Percentiles rank a stretch among this genome's conserved stretches.
phyloP scores from a whole-genome alignment of 2,888 invertebrate species.

The Bembecia ichneumoniformis region DNA sequence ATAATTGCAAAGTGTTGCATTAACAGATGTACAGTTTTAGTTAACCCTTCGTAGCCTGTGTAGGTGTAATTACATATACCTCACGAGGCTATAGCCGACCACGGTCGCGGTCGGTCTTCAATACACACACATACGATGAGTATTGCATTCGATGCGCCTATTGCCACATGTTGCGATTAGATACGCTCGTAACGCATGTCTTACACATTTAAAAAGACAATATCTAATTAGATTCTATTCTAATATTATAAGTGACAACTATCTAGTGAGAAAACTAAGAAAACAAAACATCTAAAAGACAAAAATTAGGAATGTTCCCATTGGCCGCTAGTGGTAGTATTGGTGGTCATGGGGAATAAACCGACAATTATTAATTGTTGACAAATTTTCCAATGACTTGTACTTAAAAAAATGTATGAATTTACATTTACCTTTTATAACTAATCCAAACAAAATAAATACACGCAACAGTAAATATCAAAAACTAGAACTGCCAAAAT shows the following conservation, averaged over 20 bases:
- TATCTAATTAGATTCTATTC: background rate
- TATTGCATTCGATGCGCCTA: constrained; percentile 3
- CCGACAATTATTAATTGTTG: too few species aligned
- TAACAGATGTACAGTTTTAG: constrained; percentile 6
- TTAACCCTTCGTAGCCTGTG: constrained; percentile 8
- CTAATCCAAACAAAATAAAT: too few species aligned
- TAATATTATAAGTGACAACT: background rate
- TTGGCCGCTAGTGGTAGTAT: too few species aligned
- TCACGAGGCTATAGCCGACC: constrained; percentile 9
- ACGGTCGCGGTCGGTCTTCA: constrained; percentile 2
- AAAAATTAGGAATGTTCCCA: too few species aligned
- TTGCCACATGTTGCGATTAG: constrained; percentile 11
- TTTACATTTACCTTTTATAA: too few species aligned
- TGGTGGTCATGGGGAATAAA: too few species aligned
- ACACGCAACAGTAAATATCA: too few species aligned
- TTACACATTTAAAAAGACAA: constrained; percentile 9
- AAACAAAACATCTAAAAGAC: too few species aligned
- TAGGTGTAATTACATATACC: constrained; percentile 11
- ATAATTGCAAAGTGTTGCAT: constrained; percentile 10
- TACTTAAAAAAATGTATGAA: too few species aligned
- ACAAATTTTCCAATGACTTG: too few species aligned
- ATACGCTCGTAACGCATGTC: constrained; percentile 12
- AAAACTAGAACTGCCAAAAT: too few species aligned
- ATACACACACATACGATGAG: background rate
- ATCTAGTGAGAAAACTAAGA: too few species aligned